Evolutionary conservation across 2,888 invertebrate genomes (phyloP).

Genomic region (Oligia fasciuncula): DNA sequence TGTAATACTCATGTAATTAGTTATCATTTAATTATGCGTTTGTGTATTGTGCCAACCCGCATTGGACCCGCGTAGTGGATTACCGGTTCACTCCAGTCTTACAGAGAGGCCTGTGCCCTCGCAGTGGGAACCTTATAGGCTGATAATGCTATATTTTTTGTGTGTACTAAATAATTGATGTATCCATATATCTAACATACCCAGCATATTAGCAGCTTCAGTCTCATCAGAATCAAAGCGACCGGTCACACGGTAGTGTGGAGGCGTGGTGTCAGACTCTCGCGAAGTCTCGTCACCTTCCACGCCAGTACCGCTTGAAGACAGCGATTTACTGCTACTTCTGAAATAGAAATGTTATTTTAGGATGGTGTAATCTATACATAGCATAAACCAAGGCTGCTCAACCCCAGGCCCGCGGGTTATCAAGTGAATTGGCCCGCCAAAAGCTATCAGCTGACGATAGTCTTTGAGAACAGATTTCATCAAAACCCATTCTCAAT

Average conservation of each 20-base stretch:
- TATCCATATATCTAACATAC: slow-evolving; percentile 79
- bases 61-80: too few relatives aligned
- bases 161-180: not conserved
- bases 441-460: too few relatives aligned
- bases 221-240: slow-evolving; percentile 98
- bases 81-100: too few relatives aligned
- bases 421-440: too few relatives aligned
- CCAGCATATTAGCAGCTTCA: slow-evolving; percentile 98
- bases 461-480: too few relatives aligned
- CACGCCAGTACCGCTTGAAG: slow-evolving; percentile 88
- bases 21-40: not conserved
- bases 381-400: too few relatives aligned
- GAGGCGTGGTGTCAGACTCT: slow-evolving; percentile 96
- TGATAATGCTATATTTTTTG: too few relatives aligned
- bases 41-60: not conserved
- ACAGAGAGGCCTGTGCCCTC: too few relatives aligned
- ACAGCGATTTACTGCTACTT: slow-evolving; percentile 90
- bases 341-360: slow-evolving; percentile 70
- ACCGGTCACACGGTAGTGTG: slow-evolving; percentile 94
- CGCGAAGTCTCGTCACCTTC: slow-evolving; percentile 97
- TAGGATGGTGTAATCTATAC: not conserved
- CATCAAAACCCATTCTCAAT: too few relatives aligned
- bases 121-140: too few relatives aligned
- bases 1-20: not conserved
- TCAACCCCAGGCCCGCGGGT: too few relatives aligned